Evolutionary conservation across 2,113 vertebrate genomes (phyloP).

Genomic region (Gadus chalcogrammus): DNA sequence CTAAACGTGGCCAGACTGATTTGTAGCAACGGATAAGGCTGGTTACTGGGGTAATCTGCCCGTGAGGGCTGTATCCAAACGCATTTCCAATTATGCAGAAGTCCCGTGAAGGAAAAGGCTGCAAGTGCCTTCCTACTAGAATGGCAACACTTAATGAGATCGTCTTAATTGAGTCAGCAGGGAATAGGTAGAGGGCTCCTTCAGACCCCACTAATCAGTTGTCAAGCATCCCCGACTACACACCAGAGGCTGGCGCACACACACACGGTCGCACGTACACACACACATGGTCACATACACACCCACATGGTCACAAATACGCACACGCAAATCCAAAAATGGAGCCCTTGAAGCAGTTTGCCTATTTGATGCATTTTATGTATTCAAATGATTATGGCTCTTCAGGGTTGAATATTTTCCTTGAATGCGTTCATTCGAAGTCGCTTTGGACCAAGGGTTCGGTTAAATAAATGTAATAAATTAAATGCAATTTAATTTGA

Average conservation of each 20-base stretch:
- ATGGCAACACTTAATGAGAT: constrained; percentile 63
- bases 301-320: too few species aligned
- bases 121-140: constrained; percentile 27
- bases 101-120: constrained; percentile 56
- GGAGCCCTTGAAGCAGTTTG: background rate
- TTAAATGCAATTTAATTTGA: too few species aligned
- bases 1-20: constrained; percentile 31
- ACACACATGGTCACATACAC: background rate
- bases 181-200: constrained; percentile 45
- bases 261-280: background rate
- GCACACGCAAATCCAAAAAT: too few species aligned
- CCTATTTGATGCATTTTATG: background rate
- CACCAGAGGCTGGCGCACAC: background rate
- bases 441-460: too few species aligned
- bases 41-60: constrained; percentile 43
- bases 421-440: too few species aligned
- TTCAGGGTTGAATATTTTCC: too few species aligned
- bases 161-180: constrained; percentile 65
- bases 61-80: constrained; percentile 49
- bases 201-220: constrained; percentile 54
- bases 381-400: too few species aligned
- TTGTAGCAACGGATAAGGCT: constrained; percentile 48
- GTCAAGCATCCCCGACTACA: constrained; percentile 44
- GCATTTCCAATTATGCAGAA: constrained; percentile 65
- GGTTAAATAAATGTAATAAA: too few species aligned